Evolutionary conservation across 2,113 vertebrate species (phyloP).

Genomic region (Vanacampus margaritifer): DNA sequence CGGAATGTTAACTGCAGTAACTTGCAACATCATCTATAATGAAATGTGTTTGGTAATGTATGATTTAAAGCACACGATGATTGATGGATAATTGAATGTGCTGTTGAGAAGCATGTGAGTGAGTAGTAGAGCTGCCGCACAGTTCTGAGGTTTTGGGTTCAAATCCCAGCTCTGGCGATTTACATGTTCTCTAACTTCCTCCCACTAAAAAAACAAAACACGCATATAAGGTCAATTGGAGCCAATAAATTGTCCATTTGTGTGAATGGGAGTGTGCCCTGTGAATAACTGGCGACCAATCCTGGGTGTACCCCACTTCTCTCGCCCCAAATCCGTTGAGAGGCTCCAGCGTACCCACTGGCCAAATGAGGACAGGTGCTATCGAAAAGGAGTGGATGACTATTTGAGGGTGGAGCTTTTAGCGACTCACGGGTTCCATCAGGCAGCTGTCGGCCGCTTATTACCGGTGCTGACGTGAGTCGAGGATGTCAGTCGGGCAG

Average conservation of each 20-base stretch:
- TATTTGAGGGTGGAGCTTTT: neutral
- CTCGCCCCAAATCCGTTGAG: neutral
- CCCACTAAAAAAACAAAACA: too few species aligned
- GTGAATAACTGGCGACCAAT: neutral
- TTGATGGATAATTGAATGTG: neutral
- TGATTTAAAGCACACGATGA: neutral
- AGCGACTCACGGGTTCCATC: neutral
- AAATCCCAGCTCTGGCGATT: neutral
- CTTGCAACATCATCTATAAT: neutral
- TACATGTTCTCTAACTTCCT: neutral
- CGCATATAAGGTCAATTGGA: neutral
- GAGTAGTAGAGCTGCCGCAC: neutral
- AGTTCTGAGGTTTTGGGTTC: neutral
- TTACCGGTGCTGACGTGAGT: conserved; percentile 57
- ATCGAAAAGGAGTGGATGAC: neutral
- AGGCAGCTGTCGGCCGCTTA: conserved; percentile 59
- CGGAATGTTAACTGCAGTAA: neutral
- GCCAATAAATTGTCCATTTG: neutral
- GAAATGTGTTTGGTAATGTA: neutral
- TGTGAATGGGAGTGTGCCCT: neutral
- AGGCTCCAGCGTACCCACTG: neutral
- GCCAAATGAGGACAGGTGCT: neutral
- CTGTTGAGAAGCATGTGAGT: neutral
- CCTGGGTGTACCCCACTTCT: neutral
- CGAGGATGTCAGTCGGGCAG: conserved; percentile 47